phyloP scores from a whole-genome alignment of 2,888 invertebrate species.

The Sinopyrophorus schimmeli region DNA sequence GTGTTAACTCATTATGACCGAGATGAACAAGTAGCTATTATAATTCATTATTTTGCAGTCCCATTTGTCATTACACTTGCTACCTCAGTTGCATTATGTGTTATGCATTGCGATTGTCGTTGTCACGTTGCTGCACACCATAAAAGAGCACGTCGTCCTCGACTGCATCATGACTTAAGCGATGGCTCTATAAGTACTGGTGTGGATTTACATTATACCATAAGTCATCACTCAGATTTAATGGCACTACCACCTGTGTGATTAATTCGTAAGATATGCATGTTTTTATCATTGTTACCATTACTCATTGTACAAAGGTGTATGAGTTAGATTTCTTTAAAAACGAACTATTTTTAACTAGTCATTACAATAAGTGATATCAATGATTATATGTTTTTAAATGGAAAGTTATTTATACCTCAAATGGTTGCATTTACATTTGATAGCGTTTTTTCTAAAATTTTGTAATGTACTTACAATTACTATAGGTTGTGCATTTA shows the following conservation, averaged over 20 bases:
- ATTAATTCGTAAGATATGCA: too few species aligned
- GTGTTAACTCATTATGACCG: slow-evolving; percentile 83
- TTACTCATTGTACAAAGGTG: too few species aligned
- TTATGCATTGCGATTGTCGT: slow-evolving; percentile 85
- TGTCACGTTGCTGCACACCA: slow-evolving; percentile 68
- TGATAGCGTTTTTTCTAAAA: too few species aligned
- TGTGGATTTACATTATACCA: slow-evolving; percentile 65
- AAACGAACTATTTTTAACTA: too few species aligned
- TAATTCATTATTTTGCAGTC: slow-evolving; percentile 81
- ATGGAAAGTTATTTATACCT: too few species aligned
- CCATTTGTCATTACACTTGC: slow-evolving; percentile 83
- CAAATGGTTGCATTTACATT: too few species aligned
- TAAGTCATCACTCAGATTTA: slow-evolving; percentile 52
- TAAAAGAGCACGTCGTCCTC: slow-evolving; percentile 67
- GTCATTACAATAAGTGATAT: too few species aligned
- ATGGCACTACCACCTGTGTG: slow-evolving; percentile 51
- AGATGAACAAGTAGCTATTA: slow-evolving; percentile 79
- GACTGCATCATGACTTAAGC: slow-evolving; percentile 65
- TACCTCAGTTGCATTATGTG: slow-evolving; percentile 82
- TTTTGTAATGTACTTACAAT: too few species aligned
- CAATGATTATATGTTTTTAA: too few species aligned
- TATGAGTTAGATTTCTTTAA: too few species aligned
- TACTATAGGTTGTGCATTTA: too few species aligned
- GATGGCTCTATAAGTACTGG: slow-evolving; percentile 74
- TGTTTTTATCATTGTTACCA: too few species aligned